These are phyloP conservation scores for Cirrhinus mrigala DNA, from an alignment of 2,797 vertebrate species.

Conservation along the genomic window DNA sequence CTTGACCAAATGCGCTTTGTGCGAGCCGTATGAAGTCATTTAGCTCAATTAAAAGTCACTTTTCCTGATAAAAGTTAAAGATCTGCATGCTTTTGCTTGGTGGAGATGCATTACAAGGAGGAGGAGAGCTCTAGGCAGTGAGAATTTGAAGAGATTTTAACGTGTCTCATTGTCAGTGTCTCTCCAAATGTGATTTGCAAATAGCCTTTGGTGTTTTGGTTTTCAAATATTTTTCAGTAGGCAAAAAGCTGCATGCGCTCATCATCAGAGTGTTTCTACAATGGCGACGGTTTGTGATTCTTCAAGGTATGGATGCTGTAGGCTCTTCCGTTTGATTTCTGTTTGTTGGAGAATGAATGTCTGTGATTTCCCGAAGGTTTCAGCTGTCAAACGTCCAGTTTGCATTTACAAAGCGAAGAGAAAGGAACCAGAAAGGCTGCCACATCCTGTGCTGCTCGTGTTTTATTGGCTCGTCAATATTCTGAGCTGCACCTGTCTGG, in stretches of 20 bases:
- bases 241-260: not conserved
- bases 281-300: not conserved
- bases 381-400: conserved; percentile 58
- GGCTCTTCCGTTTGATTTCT: conserved; percentile 21
- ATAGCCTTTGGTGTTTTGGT: not conserved
- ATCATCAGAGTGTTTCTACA: not conserved
- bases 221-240: not conserved
- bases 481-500: conserved; percentile 52
- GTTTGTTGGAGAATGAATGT: conserved; percentile 47
- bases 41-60: conserved; percentile 52
- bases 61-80: conserved; percentile 21
- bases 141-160: conserved; percentile 1
- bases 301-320: conserved; percentile 31
- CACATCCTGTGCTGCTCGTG: conserved; percentile 48
- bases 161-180: not conserved
- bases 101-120: not conserved
- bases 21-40: conserved; percentile 48
- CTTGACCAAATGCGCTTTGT: conserved; percentile 59
- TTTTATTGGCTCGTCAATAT: conserved; percentile 64
- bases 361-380: conserved; percentile 51
- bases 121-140: not conserved
- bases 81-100: conserved; percentile 19
- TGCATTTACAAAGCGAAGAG: conserved; percentile 53
- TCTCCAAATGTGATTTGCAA: conserved; percentile 4
- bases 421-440: conserved; percentile 51